Evolutionary conservation across 2,797 vertebrate species (phyloP).

Genomic region (Monodelphis domestica): DNA sequence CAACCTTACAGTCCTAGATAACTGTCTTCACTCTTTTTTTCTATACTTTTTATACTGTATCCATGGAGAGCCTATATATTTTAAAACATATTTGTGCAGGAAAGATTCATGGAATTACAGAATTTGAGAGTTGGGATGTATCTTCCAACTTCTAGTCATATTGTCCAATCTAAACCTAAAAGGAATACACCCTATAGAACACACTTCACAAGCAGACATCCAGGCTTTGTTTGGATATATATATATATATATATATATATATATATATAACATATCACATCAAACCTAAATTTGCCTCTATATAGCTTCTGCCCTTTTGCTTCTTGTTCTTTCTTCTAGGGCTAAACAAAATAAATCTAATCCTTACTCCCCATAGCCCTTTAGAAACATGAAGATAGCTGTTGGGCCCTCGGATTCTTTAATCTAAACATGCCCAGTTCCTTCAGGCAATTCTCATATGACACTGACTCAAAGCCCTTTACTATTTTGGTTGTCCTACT

Average conservation of each 20-base stretch:
- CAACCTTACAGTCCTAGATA: not conserved
- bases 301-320: not conserved
- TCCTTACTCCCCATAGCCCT: not conserved
- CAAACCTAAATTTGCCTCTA: not conserved
- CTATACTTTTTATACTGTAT: not conserved
- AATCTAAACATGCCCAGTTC: not conserved
- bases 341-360: not conserved
- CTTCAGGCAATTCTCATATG: not conserved
- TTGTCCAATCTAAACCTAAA: not conserved
- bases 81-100: not conserved
- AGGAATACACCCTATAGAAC: too few species aligned
- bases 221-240: not conserved
- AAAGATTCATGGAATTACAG: not conserved
- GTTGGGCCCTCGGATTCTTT: not conserved
- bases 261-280: not conserved
- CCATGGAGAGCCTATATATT: not conserved
- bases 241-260: not conserved
- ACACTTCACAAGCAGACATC: too few species aligned
- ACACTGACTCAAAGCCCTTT: not conserved
- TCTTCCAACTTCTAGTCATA: not conserved
- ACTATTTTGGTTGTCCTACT: not conserved
- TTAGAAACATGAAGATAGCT: not conserved
- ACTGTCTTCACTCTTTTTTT: not conserved
- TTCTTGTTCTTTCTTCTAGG: not conserved
- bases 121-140: not conserved